phyloP scores from a whole-genome alignment of 2,113 vertebrate species.

The Rhodinocichla rosea region DNA sequence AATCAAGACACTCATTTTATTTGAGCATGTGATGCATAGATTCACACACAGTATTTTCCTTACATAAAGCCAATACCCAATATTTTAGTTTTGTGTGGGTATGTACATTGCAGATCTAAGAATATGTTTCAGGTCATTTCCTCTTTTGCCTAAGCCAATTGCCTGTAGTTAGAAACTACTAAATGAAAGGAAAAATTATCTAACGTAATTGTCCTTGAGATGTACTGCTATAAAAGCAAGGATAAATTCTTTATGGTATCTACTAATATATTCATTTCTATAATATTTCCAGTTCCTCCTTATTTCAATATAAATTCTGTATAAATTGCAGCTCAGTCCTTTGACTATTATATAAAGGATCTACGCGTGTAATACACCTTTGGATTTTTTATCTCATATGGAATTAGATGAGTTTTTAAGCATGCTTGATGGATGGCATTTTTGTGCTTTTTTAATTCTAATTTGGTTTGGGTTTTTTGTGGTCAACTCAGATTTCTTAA shows the following conservation, averaged over 20 bases:
- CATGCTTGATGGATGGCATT: neutral
- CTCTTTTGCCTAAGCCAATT: neutral
- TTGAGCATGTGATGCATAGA: neutral
- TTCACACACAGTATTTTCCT: neutral
- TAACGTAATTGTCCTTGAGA: constrained; percentile 3
- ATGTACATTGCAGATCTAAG: neutral
- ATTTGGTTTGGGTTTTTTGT: neutral
- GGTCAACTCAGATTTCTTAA: neutral
- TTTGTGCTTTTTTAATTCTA: neutral
- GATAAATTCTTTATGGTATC: neutral
- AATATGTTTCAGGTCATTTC: constrained; percentile 16
- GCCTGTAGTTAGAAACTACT: constrained; percentile 2
- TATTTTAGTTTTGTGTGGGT: neutral
- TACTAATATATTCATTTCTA: neutral
- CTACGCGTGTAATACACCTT: neutral
- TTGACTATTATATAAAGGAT: neutral
- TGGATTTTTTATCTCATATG: neutral
- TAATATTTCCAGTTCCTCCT: neutral
- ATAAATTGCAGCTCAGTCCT: neutral
- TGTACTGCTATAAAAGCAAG: neutral
- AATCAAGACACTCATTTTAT: neutral
- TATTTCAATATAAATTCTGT: neutral
- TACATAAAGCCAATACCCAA: neutral
- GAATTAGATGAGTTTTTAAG: neutral
- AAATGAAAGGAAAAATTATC: neutral